Conservation (phyloP, 2,113 vertebrate species). For the Saccopteryx leptura region DNA sequence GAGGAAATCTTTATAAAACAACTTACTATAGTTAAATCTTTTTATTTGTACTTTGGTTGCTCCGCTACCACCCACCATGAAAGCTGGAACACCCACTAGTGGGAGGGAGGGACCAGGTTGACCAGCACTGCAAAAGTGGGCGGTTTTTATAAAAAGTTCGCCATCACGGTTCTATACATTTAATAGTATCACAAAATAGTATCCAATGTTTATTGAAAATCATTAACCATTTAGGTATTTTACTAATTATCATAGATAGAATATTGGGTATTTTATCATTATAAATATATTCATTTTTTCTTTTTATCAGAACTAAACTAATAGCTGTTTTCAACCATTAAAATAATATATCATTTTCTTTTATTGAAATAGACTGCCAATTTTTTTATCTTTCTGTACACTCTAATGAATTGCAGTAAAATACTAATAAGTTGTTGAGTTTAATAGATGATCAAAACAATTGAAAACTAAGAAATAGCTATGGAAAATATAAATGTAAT, state of each 20-base stretch:
- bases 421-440: constrained; percentile 40
- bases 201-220: constrained; percentile 52
- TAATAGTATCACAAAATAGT: not conserved
- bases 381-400: constrained; percentile 58
- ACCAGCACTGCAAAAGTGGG: no score
- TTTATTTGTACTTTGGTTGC: no score
- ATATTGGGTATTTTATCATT: not conserved
- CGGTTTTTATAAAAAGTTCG: no score
- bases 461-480: constrained; percentile 45
- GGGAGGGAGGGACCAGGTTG: no score
- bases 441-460: constrained; percentile 38
- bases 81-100: no score
- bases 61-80: no score
- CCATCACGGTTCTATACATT: not conserved
- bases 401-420: not conserved
- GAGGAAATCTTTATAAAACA: no score
- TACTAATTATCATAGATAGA: not conserved
- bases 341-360: constrained; percentile 45
- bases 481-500: constrained; percentile 61
- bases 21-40: no score
- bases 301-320: constrained; percentile 2
- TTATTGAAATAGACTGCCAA: not conserved
- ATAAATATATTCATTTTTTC: not conserved
- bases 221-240: constrained; percentile 18
- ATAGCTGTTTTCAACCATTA: not conserved